phyloP scores from a whole-genome alignment of 2,797 vertebrate species.

The Chloroceryle inda region DNA sequence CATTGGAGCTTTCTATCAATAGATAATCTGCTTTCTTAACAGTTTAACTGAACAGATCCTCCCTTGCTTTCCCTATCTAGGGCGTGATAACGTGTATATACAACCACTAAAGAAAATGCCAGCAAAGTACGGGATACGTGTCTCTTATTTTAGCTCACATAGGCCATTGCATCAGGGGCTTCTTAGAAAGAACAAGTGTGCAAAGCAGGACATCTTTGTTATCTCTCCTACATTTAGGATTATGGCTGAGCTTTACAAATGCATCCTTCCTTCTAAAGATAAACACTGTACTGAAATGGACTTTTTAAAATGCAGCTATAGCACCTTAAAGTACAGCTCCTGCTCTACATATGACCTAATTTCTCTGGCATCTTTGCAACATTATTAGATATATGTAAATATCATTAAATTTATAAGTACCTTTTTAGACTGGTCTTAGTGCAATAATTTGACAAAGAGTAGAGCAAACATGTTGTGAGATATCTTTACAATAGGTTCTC shows the following conservation, averaged over 20 bases:
- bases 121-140: not conserved
- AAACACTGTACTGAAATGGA: not conserved
- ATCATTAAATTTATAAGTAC: not conserved
- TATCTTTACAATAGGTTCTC: not conserved
- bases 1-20: conserved; percentile 27
- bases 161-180: not conserved
- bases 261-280: not conserved
- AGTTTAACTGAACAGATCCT: conserved; percentile 15
- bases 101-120: not conserved
- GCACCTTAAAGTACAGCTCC: not conserved
- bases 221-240: not conserved
- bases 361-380: not conserved
- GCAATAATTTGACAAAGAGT: not conserved
- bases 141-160: not conserved
- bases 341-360: not conserved
- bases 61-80: not conserved
- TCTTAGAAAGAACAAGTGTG: not conserved
- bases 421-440: not conserved
- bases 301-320: not conserved
- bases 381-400: not conserved
- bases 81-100: not conserved
- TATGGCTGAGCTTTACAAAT: not conserved
- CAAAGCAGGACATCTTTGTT: not conserved
- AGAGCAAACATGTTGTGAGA: not conserved
- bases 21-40: conserved; percentile 24